Percentiles rank a stretch among this genome's conserved stretches.
Conservation (phyloP, 2,797 vertebrate species). For the Phrynocephalus vlangalii region DNA sequence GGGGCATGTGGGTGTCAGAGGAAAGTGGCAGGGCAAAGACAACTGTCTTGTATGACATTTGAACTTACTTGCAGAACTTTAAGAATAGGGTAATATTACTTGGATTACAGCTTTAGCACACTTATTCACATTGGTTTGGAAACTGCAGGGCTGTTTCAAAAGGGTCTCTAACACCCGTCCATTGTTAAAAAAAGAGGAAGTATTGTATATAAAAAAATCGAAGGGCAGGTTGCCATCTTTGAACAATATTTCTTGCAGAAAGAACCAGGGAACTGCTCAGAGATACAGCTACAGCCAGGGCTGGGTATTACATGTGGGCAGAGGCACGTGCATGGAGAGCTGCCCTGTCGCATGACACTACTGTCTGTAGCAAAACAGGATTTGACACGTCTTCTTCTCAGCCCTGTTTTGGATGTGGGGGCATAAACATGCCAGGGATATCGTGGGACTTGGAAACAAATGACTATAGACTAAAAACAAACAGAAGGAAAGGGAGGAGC, state of each 20-base stretch:
- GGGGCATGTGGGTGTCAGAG: neutral
- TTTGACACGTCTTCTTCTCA: neutral
- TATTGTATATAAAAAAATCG: no score
- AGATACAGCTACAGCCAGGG: neutral
- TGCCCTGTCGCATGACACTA: neutral
- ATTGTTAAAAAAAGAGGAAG: no score
- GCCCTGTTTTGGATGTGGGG: neutral
- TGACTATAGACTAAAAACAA: neutral
- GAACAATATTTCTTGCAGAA: no score
- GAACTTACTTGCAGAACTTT: no score
- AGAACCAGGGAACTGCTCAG: neutral
- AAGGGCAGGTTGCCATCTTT: no score
- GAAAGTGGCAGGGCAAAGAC: neutral
- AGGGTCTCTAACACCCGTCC: no score
- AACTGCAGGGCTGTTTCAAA: no score
- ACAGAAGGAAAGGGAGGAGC: neutral
- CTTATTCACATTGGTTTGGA: no score
- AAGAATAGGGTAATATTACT: no score
- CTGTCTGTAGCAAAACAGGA: neutral
- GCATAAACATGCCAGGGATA: neutral
- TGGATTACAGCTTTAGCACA: no score
- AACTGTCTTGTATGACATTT: no score
- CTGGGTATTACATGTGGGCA: neutral
- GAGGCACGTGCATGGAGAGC: no score
- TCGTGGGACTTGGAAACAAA: neutral